A percentile compares a stretch with the other conserved stretches of the same genome.
Conservation (phyloP, 2,113 vertebrate species). For the Glareola pratincola region DNA sequence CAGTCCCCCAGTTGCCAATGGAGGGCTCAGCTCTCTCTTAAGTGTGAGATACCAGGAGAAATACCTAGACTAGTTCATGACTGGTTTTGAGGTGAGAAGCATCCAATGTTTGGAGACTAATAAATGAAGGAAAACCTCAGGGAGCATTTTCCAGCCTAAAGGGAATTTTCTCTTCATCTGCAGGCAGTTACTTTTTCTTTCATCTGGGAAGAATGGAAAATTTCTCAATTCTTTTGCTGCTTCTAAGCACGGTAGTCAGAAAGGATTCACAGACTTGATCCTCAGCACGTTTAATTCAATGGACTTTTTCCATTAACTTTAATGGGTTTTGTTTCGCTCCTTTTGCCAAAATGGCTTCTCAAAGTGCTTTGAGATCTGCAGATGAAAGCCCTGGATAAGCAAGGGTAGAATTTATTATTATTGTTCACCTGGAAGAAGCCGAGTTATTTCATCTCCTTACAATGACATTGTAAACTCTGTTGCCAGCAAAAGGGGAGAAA, state of each 20-base stretch:
- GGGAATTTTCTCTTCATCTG: conserved; percentile 38
- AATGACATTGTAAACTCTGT: neutral
- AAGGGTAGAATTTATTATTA: conserved; percentile 51
- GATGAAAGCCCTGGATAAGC: conserved; percentile 35
- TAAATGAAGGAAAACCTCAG: conserved; percentile 22
- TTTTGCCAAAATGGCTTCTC: conserved; percentile 42
- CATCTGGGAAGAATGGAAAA: conserved; percentile 45
- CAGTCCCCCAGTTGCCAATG: neutral
- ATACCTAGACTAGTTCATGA: neutral
- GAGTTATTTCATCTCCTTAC: conserved; percentile 34
- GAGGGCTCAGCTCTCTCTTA: neutral
- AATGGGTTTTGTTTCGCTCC: conserved; percentile 23
- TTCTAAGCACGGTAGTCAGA: conserved; percentile 13
- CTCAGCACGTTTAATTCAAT: conserved; percentile 21
- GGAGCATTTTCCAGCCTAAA: conserved; percentile 22
- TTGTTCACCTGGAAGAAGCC: conserved; percentile 32
- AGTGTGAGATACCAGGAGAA: neutral
- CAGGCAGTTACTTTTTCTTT: conserved; percentile 38
- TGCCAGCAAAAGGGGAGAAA: conserved; percentile 13
- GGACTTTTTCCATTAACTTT: conserved; percentile 50
- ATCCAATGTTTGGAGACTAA: neutral
- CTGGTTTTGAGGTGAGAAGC: conserved; percentile 3
- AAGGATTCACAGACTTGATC: conserved; percentile 21
- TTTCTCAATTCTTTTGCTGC: conserved; percentile 18
- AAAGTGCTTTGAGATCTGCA: conserved; percentile 41